Evolutionary conservation across 1,140 invertebrate species (phyloP).

Genomic region (Drosophila ogumai): DNA sequence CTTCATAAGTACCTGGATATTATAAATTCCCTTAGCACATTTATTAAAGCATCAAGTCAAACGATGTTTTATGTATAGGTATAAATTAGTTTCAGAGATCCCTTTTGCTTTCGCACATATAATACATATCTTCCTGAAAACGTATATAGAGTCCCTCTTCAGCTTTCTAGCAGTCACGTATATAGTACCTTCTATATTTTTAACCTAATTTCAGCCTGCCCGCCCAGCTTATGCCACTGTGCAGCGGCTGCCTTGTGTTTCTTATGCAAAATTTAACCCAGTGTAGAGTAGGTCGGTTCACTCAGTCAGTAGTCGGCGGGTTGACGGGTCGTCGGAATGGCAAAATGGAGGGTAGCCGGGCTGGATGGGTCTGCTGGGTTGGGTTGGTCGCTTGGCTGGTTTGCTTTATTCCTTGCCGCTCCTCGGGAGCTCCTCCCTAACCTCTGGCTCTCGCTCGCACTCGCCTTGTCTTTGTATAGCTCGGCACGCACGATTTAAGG

Average conservation of each 20-base stretch:
- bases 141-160: too few species aligned
- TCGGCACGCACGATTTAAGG: slow-evolving; percentile 82
- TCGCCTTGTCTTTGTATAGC: slow-evolving; percentile 64
- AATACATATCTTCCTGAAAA: neutral
- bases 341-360: slow-evolving; percentile 14
- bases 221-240: slow-evolving; percentile 50
- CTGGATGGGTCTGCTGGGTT: slow-evolving; percentile 1
- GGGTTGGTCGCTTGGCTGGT: slow-evolving; percentile 31
- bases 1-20: neutral
- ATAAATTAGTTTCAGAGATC: neutral
- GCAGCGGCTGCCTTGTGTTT: slow-evolving; percentile 53
- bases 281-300: slow-evolving; percentile 64
- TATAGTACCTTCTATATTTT: slow-evolving; percentile 5
- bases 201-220: slow-evolving; percentile 3
- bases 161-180: neutral
- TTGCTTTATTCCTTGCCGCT: slow-evolving; percentile 50
- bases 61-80: neutral
- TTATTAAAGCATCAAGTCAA: neutral
- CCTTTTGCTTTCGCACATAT: neutral
- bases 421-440: slow-evolving; percentile 26
- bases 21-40: neutral
- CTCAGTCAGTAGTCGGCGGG: slow-evolving; percentile 30
- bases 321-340: neutral
- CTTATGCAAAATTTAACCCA: slow-evolving; percentile 83
- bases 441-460: slow-evolving; percentile 28